These are phyloP conservation scores for Oophaga pumilio DNA, from an alignment of 2,113 vertebrate genomes.

Conservation along the genomic window DNA sequence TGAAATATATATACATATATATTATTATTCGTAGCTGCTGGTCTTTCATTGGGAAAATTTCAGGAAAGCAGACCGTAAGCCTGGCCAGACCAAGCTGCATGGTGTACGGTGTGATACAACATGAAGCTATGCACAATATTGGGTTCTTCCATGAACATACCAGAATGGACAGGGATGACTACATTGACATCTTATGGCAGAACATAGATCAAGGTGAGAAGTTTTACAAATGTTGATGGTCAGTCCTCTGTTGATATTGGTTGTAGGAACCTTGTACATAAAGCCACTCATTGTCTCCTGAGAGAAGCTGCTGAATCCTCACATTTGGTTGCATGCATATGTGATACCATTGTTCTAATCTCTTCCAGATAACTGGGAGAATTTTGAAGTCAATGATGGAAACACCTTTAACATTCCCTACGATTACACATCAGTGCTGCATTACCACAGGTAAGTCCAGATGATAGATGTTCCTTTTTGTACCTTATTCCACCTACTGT, in stretches of 20 bases:
- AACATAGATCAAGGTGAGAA: constrained; percentile 71
- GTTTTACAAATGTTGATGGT: background rate
- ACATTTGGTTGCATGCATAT: background rate
- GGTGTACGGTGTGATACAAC: constrained; percentile 67
- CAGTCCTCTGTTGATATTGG: background rate
- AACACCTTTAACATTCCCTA: constrained; percentile 68
- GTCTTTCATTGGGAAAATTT: constrained; percentile 38
- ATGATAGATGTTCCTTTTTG: background rate
- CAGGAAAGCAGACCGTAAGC: constrained; percentile 61
- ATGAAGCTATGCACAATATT: constrained; percentile 70
- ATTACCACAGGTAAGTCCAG: constrained; percentile 59
- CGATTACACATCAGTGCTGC: constrained; percentile 72
- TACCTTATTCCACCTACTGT: background rate
- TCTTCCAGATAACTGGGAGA: constrained; percentile 62
- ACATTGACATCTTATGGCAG: constrained; percentile 69
- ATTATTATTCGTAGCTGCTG: constrained; percentile 4
- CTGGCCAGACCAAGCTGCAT: constrained; percentile 67
- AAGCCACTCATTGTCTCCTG: background rate
- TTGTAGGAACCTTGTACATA: background rate
- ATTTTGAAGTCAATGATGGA: constrained; percentile 67
- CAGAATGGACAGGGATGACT: constrained; percentile 69
- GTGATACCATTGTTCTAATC: background rate
- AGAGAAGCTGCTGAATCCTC: background rate
- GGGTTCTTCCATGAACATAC: constrained; percentile 74
- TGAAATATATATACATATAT: background rate